Percentiles rank a stretch among this genome's conserved stretches.
Evolutionary conservation across 2,113 vertebrate genomes (phyloP).

Genomic region (Rhineura floridana): DNA sequence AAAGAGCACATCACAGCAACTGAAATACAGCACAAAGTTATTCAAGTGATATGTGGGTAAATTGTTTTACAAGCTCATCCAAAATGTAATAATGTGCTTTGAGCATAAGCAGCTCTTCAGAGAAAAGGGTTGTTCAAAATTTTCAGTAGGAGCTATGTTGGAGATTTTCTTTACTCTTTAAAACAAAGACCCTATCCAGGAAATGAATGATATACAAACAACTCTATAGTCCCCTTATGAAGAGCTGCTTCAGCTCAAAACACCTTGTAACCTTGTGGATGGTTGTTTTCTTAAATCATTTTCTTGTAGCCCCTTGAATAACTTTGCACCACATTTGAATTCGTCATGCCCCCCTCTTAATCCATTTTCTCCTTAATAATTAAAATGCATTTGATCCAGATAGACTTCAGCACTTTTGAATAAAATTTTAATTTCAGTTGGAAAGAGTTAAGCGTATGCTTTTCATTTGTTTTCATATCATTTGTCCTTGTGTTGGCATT

Average conservation of each 20-base stretch:
- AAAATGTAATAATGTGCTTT: not conserved
- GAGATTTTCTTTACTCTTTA: not conserved
- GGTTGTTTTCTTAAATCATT: not conserved
- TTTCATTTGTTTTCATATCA: not conserved
- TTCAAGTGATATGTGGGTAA: not conserved
- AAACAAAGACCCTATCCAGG: not conserved
- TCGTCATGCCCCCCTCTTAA: not conserved
- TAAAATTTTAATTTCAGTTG: not conserved
- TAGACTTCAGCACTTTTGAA: not conserved
- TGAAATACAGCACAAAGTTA: not conserved
- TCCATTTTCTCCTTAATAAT: not conserved
- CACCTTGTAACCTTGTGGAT: not conserved
- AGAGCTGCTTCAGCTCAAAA: not conserved
- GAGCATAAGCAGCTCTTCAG: not conserved
- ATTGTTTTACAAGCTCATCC: not conserved
- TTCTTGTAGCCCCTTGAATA: not conserved
- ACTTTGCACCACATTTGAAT: not conserved
- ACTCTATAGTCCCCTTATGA: not conserved
- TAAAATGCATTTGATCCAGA: not conserved
- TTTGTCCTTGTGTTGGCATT: too few relatives aligned
- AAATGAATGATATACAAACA: not conserved
- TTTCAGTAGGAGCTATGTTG: not conserved
- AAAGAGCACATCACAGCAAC: too few relatives aligned
- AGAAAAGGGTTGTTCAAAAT: too few relatives aligned
- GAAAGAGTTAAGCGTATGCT: not conserved